Evolutionary conservation across 1,140 invertebrate genomes (phyloP).

Genomic region (Battus philenor): DNA sequence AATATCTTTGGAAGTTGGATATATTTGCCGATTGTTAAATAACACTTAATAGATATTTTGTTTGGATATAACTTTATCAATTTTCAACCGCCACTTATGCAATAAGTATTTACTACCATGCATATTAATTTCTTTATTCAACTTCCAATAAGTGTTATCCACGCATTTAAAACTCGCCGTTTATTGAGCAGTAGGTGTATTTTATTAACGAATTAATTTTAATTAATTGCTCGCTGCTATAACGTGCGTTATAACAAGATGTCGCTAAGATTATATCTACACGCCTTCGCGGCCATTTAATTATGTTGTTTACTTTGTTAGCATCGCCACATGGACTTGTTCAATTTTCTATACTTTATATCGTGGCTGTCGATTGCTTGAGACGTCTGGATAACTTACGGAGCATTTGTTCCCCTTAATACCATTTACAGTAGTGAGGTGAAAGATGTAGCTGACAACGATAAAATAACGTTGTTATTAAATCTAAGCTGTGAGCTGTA

Average conservation of each 20-base stretch:
- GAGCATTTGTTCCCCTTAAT: not conserved
- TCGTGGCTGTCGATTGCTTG: slow-evolving; percentile 2
- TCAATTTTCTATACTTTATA: slow-evolving; percentile 16
- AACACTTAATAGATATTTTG: no score
- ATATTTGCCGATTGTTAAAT: no score
- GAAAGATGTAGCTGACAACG: no score
- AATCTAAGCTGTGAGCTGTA: no score
- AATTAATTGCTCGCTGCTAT: slow-evolving; percentile 14
- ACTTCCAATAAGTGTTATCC: not conserved
- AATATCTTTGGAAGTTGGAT: no score
- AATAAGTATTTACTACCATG: no score
- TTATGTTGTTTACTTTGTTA: slow-evolving; percentile 18
- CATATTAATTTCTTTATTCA: slow-evolving; percentile 1
- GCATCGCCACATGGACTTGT: slow-evolving; percentile 10
- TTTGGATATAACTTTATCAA: no score
- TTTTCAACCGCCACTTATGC: no score
- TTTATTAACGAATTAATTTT: slow-evolving; percentile 18
- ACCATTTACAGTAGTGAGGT: no score
- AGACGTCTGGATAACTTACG: not conserved
- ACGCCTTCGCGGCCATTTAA: slow-evolving; percentile 12
- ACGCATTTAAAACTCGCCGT: not conserved
- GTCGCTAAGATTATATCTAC: slow-evolving; percentile 13
- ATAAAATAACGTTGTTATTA: no score
- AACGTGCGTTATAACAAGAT: slow-evolving; percentile 13
- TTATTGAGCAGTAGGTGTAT: slow-evolving; percentile 10